phyloP scores from a whole-genome alignment of 2,888 invertebrate genomes.

The Cryptophagus acutangulus region DNA sequence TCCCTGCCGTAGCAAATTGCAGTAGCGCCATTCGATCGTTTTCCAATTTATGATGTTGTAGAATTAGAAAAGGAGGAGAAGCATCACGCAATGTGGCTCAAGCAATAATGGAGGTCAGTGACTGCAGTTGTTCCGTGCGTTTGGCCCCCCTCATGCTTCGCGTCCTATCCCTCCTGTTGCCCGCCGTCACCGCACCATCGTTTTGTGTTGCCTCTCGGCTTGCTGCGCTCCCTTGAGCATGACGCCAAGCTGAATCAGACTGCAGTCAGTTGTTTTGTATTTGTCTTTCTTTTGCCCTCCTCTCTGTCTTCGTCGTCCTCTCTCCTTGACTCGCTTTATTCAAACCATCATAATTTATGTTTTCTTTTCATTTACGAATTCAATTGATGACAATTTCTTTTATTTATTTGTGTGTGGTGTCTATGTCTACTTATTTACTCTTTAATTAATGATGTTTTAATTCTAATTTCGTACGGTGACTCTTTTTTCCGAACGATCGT shows the following conservation, averaged over 20 bases:
- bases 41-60: too few relatives aligned
- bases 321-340: constrained; percentile 31
- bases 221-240: constrained; percentile 28
- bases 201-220: constrained; percentile 14
- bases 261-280: constrained; percentile 23
- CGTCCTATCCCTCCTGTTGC: constrained; percentile 1
- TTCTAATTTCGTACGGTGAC: too few relatives aligned
- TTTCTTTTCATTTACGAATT: too few relatives aligned
- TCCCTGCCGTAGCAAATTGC: too few relatives aligned
- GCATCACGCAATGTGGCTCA: constrained; percentile 39
- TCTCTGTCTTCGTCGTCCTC: constrained; percentile 18
- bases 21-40: too few relatives aligned
- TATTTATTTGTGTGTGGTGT: too few relatives aligned
- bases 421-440: too few relatives aligned
- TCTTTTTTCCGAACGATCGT: too few relatives aligned
- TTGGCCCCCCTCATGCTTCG: too few relatives aligned
- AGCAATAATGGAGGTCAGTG: constrained; percentile 40
- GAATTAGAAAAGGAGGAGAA: constrained; percentile 3
- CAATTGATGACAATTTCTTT: too few relatives aligned
- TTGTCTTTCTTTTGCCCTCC: constrained; percentile 1
- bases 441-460: too few relatives aligned
- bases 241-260: constrained; percentile 32
- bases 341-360: constrained; percentile 18
- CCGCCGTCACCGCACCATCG: not conserved
- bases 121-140: constrained; percentile 27